Evolutionary conservation across 2,888 invertebrate species (phyloP).

Genomic region (Ceratothoa steindachneri): DNA sequence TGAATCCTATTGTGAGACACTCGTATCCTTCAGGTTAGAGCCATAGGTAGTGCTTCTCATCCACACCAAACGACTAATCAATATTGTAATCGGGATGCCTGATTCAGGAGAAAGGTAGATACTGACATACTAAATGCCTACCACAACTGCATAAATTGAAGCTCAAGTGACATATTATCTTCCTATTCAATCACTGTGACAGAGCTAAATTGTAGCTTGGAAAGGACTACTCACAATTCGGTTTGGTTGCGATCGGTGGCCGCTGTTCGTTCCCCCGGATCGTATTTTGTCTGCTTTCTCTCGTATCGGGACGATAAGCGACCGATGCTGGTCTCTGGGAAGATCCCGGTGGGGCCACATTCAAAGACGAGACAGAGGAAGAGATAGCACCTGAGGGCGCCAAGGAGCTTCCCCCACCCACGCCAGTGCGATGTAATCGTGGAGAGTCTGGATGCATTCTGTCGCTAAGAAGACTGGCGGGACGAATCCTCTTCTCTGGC

Average conservation of each 20-base stretch:
- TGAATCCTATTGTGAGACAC: too few relatives aligned
- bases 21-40: too few relatives aligned
- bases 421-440: constrained; percentile 52
- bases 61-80: too few relatives aligned
- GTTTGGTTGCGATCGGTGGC: constrained; percentile 42
- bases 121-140: too few relatives aligned
- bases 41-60: too few relatives aligned
- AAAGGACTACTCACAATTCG: constrained; percentile 46
- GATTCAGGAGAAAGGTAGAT: too few relatives aligned
- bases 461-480: constrained; percentile 13
- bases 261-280: constrained; percentile 33
- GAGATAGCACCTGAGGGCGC: not conserved
- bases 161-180: too few relatives aligned
- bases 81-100: too few relatives aligned
- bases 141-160: too few relatives aligned
- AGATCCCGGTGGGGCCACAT: not conserved
- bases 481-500: constrained; percentile 20
- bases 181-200: too few relatives aligned
- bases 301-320: constrained; percentile 2
- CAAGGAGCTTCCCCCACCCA: not conserved
- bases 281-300: constrained; percentile 23
- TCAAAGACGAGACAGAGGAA: not conserved
- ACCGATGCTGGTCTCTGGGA: constrained; percentile 7
- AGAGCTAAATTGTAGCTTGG: too few relatives aligned
- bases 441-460: constrained; percentile 4